Evolutionary conservation across 2,888 invertebrate species (phyloP).

Genomic region (Vanessa cardui): DNA sequence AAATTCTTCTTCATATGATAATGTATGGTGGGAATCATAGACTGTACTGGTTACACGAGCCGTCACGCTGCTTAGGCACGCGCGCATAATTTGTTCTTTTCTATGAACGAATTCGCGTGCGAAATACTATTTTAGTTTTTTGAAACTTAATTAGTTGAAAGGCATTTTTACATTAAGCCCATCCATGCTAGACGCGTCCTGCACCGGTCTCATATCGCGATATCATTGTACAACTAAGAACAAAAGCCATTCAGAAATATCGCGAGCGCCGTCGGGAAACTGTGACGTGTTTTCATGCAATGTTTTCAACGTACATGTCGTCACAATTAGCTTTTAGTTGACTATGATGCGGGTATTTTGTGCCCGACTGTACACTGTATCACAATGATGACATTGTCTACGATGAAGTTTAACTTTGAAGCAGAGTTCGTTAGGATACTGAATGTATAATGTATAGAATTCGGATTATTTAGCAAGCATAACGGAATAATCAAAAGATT

Average conservation of each 20-base stretch:
- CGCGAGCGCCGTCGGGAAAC: slow-evolving; percentile 59
- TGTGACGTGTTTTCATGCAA: slow-evolving; percentile 72
- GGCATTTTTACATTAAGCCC: background rate
- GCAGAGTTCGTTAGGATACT: slow-evolving; percentile 42
- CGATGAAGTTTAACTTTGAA: slow-evolving; percentile 53
- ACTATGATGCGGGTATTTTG: slow-evolving; percentile 72
- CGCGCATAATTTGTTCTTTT: slow-evolving; percentile 32
- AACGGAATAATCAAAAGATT: slow-evolving; percentile 74
- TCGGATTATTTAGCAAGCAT: slow-evolving; percentile 69
- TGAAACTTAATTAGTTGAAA: slow-evolving; percentile 10
- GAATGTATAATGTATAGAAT: slow-evolving; percentile 33
- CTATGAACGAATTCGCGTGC: slow-evolving; percentile 11
- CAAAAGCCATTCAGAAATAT: slow-evolving; percentile 77
- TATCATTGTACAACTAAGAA: slow-evolving; percentile 73
- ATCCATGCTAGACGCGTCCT: slow-evolving; percentile 43
- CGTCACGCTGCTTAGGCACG: slow-evolving; percentile 35
- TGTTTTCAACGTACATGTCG: slow-evolving; percentile 62
- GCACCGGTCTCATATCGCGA: slow-evolving; percentile 52
- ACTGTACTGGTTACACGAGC: slow-evolving; percentile 52
- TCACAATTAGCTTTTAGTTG: slow-evolving; percentile 74
- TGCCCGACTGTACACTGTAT: slow-evolving; percentile 50
- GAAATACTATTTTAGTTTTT: too few relatives aligned
- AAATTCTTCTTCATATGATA: slow-evolving; percentile 71
- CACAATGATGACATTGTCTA: slow-evolving; percentile 62
- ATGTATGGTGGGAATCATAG: slow-evolving; percentile 69